Evolutionary conservation across 1,140 invertebrate genomes (phyloP), one percentile per base, ranked within the genome.

Genomic region (Cephus cinctus): DNA sequence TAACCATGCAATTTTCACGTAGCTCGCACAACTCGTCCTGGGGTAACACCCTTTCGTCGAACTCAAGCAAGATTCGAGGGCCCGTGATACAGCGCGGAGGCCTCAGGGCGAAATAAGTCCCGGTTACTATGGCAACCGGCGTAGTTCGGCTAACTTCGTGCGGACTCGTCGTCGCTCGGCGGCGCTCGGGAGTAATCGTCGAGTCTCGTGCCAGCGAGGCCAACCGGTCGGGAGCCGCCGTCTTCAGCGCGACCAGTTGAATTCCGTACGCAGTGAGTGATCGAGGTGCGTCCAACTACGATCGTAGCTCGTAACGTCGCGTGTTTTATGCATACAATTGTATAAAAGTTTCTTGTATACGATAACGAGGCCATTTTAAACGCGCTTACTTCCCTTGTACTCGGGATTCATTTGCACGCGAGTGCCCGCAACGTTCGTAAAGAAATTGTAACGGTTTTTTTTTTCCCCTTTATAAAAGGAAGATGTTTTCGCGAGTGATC

Each of bases 81-180:
- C 47, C 27, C 35, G 30, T 6, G 47, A 46, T 47, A 47, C 31
- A 30, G 41, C 36, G 25, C 18, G n/a, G 31, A 35, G 16, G 58
- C 25, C 54, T 53, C 43, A 23, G 41, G 45, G 47, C 38, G 16
- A 43, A 51, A 45, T 52, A 52, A 57, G 64, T 61, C 57, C 52
- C 61, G 58, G 63, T 68, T 54, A 56, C 61, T 58, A 71, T 69
- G 61, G 65, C 53, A 65, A 69, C 68, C 39, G 39, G 5, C 25
- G 46, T 50, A 8, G 39, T 27, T 25, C 52, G 45, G 43, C 39
- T 22, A 52, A 31, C 20, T 46, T 44, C 59, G 59, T 19, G 30
- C 18, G 36, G 21, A 15, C 50, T 30, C 50, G 50, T 44, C 3
- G 6, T 2, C 2, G 1, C 40, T 59, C 63, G 63, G 50, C 2